Evolutionary conservation across 2,113 vertebrate species (phyloP).

Genomic region (Cynocephalus volans): DNA sequence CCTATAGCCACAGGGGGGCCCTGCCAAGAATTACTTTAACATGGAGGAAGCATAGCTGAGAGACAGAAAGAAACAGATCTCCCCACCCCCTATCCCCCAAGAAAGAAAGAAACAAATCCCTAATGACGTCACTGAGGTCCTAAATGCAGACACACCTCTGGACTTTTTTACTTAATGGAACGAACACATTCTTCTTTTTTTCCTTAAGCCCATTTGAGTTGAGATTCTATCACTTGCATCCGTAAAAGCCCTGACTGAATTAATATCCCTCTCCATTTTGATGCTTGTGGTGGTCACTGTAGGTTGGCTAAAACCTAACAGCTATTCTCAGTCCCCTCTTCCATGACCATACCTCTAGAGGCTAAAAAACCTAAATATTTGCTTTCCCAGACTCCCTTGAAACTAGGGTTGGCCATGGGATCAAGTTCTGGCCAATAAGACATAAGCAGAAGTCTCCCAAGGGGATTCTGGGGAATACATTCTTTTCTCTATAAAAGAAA

Average conservation of each 20-base stretch:
- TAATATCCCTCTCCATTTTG: background rate
- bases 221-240: background rate
- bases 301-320: background rate
- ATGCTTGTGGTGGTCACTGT: background rate
- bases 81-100: background rate
- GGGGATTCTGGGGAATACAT: background rate
- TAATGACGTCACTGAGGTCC: background rate
- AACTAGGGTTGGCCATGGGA: background rate
- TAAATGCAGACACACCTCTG: background rate
- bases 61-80: background rate
- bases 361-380: background rate
- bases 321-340: background rate
- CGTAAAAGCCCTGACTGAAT: background rate
- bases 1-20: background rate
- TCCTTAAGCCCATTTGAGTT: background rate
- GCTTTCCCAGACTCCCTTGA: background rate
- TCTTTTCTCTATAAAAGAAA: background rate
- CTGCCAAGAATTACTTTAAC: background rate
- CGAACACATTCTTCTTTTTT: background rate
- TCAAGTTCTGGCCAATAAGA: background rate
- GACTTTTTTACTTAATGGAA: constrained; percentile 5
- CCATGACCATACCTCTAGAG: background rate
- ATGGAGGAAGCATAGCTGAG: background rate
- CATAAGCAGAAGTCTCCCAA: background rate
- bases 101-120: background rate